phyloP scores from a whole-genome alignment of 2,888 invertebrate genomes.

The Leptopilina myrica region DNA sequence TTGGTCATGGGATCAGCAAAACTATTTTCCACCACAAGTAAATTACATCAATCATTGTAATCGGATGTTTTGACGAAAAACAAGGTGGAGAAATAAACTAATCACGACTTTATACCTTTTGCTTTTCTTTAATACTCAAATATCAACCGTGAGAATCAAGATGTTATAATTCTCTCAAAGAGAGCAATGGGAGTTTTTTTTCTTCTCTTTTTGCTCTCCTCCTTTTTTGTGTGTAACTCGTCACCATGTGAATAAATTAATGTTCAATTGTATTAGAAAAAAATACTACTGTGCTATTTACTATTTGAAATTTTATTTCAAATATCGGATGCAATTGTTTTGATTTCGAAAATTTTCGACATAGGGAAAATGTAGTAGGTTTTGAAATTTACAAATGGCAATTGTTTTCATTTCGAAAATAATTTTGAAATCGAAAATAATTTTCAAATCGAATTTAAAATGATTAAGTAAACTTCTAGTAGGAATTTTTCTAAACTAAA shows the following conservation, averaged over 20 bases:
- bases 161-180: conserved; percentile 19
- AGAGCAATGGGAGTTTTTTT: background rate
- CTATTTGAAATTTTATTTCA: no score
- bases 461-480: no score
- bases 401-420: no score
- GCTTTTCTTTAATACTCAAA: background rate
- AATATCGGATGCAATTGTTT: no score
- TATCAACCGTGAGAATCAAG: conserved; percentile 29
- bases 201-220: background rate
- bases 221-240: background rate
- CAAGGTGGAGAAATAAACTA: conserved; percentile 11
- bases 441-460: no score
- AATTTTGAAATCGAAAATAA: no score
- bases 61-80: conserved; percentile 14
- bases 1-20: conserved; percentile 13
- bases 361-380: no score
- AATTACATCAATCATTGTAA: conserved; percentile 37
- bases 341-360: no score
- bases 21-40: background rate
- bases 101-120: conserved; percentile 26
- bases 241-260: background rate
- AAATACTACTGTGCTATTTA: no score
- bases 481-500: no score
- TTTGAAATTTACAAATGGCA: no score
- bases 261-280: background rate